Conservation (phyloP, 2,113 vertebrate species). For the Pygoscelis antarcticus region DNA sequence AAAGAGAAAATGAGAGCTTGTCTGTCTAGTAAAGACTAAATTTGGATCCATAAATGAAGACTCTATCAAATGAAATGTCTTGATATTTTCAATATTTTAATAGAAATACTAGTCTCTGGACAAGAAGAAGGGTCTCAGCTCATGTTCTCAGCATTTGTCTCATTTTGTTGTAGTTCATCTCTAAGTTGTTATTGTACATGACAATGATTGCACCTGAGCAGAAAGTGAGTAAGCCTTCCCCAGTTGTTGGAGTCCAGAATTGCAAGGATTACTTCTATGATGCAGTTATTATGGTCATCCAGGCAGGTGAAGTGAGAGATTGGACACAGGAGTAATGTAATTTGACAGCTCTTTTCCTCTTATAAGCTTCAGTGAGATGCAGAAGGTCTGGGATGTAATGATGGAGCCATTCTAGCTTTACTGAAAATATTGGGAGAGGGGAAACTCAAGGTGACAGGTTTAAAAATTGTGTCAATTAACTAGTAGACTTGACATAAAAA, state of each 20-base stretch:
- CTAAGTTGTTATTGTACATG: conserved; percentile 31
- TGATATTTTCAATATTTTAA: not conserved
- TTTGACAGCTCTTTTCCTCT: conserved; percentile 50
- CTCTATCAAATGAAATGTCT: not conserved
- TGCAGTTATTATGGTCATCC: conserved; percentile 41
- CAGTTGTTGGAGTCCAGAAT: not conserved
- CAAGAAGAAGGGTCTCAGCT: not conserved
- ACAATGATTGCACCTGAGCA: conserved; percentile 23
- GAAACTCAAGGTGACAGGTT: conserved; percentile 29
- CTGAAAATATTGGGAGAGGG: not conserved
- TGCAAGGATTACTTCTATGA: conserved; percentile 7
- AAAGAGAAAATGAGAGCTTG: not conserved
- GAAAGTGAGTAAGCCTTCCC: conserved; percentile 27
- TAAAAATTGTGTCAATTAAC: conserved; percentile 56
- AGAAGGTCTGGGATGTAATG: not conserved
- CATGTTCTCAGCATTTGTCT: not conserved
- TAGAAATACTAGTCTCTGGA: not conserved
- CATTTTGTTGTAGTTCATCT: not conserved
- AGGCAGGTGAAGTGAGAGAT: conserved; percentile 41
- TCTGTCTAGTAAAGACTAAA: not conserved
- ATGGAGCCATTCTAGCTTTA: not conserved
- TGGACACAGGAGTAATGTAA: not conserved
- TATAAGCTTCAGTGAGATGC: not conserved
- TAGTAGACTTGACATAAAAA: conserved; percentile 56
- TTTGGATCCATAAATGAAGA: not conserved